Base-by-base conservation (phyloP, 30 jellyfish, hydroid and myxozoan species). In the Calvadosia cruxmelitensis region DNA sequence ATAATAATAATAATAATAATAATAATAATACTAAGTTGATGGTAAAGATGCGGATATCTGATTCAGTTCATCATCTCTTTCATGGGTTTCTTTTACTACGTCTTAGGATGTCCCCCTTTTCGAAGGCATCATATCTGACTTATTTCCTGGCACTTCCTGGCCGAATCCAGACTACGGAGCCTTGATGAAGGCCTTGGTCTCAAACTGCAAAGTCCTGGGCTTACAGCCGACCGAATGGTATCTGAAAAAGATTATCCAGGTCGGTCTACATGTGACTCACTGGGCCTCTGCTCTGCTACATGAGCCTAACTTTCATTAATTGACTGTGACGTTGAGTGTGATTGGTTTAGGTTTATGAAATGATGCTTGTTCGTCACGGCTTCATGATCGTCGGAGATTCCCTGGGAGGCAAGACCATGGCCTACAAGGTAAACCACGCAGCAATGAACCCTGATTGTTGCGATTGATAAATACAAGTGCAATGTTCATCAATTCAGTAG, bases 311-410 rank as follows among this genome's bases (percentile, higher is more conserved):
- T 42, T 42, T 42, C 57, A 42, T 42, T 10, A 42, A 42, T 20
- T 42, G 57, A 5, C 57, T 5, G 10, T 42, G 57, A 42, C 10
- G n/a, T n/a, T n/a, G n/a, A n/a, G n/a, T n/a, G 57, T 42, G 10
- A 42, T 42, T 42, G 57, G 57, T 67, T 33, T 33, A 75, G 84
- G 31, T 83, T 63, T 83, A 74, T 27, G 94, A 87, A 80, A 87
- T 87, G 94, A 87, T 79, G 94, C 49, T 87, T 31, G 94, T 87
- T 20, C 92, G 97, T 33, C 94, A 87, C 72, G 94, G 96, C n/a
- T 79, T 87, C 69, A 87, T 87, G 97, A 87, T 87, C 29, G 97
- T 87, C 20, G 97, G 97, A 20, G 97, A 79, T 0, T 93, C 94
- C n/a, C 87, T 87, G 32, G 94, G 97, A n/a, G 97, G 97, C 26